Conservation (phyloP, 1,140 invertebrate species). For the Panulirus ornatus region DNA sequence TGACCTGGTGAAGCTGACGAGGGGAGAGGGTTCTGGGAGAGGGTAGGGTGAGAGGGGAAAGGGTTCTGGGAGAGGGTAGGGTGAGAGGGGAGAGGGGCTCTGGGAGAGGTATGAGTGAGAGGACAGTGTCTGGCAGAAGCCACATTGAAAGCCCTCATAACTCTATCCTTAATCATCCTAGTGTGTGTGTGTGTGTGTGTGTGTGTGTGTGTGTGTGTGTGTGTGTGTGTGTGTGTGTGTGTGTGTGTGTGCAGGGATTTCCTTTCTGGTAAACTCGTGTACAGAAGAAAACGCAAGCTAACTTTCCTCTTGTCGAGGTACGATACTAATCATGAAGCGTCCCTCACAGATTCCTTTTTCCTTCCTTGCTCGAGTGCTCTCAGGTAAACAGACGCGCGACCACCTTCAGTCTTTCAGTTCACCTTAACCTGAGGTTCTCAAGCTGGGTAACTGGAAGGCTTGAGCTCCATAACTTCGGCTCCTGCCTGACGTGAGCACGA, state of each 20-base stretch:
- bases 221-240: slow-evolving; percentile 17
- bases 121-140: background rate
- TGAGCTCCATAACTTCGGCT: too few relatives aligned
- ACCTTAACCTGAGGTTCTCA: background rate
- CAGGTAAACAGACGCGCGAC: background rate
- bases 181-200: too few relatives aligned
- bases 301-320: background rate
- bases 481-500: too few relatives aligned
- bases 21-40: background rate
- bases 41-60: background rate
- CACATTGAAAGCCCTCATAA: too few relatives aligned
- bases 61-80: background rate
- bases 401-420: background rate
- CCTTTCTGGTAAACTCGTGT: background rate
- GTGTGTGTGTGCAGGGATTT: background rate
- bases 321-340: too few relatives aligned
- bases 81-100: background rate
- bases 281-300: background rate
- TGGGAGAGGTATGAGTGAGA: background rate
- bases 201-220: too few relatives aligned
- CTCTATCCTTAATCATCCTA: background rate
- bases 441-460: too few relatives aligned
- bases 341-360: too few relatives aligned
- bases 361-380: too few relatives aligned
- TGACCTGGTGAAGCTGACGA: background rate